phyloP scores from a whole-genome alignment of 2,113 vertebrate genomes.

The Neoarius graeffei region DNA sequence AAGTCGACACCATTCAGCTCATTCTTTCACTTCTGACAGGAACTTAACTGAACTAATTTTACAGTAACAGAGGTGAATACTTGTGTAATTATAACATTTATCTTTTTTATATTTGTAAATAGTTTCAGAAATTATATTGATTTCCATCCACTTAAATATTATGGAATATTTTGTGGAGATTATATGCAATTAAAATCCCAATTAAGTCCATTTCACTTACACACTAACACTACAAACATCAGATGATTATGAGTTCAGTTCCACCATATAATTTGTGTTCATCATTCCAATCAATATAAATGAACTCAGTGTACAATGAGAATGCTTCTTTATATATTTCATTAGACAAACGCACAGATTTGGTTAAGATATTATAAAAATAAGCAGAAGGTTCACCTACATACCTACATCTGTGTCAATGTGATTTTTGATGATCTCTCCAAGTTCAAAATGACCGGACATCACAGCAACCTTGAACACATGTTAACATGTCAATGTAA shows the following conservation, averaged over 20 bases:
- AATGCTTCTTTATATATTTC: not conserved
- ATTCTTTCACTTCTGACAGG: not conserved
- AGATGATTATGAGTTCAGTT: too few relatives aligned
- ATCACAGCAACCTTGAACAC: slow-evolving; percentile 82
- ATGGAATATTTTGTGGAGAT: not conserved
- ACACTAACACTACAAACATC: too few relatives aligned
- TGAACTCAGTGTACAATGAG: not conserved
- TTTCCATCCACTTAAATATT: not conserved
- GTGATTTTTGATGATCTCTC: slow-evolving; percentile 90
- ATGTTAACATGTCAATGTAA: not conserved
- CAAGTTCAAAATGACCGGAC: slow-evolving; percentile 89
- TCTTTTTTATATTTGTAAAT: not conserved
- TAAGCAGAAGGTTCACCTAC: slow-evolving; percentile 36
- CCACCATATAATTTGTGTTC: too few relatives aligned
- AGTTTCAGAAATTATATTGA: not conserved
- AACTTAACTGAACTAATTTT: not conserved
- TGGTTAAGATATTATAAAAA: not conserved
- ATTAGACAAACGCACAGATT: not conserved
- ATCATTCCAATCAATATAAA: not conserved
- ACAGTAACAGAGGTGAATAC: not conserved
- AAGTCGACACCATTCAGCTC: not conserved
- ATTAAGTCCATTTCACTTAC: too few relatives aligned
- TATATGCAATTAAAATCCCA: too few relatives aligned
- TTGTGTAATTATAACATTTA: too few relatives aligned
- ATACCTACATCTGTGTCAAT: slow-evolving; percentile 84